Evolutionary conservation across 2,797 vertebrate genomes (phyloP), one percentile per base, ranked within the genome.

Genomic region (Notoglanidium macrostoma): DNA sequence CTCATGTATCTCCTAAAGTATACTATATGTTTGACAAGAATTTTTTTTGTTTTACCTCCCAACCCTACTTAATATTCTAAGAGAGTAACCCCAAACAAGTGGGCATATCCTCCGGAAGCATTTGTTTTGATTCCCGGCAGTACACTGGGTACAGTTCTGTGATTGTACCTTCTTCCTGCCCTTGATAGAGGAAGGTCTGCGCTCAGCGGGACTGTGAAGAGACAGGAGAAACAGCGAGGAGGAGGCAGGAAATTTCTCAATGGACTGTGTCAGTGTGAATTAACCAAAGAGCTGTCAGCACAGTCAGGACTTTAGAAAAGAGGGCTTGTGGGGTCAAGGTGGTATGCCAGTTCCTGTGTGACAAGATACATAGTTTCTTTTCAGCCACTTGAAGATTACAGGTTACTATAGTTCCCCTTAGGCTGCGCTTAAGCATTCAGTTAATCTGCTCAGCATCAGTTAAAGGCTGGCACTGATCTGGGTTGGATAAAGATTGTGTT

Each of bases 361-460:
- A 88, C 88, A 88, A 90, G 90, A 91, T 91, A 91, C 90, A 91
- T 88, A 90, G 89, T 84, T 88, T 90, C 89, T 88, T 89, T 91
- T 89, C 80, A 91, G 89, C 87, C 73, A 61, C 78, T 83, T 93
- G 94, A 95, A 97, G 97, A 96, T 97, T 97, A 97, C 93, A 90
- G 94, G 96, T 96, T 97, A 95, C 96, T 96, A 97, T 96, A 96
- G 96, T 97, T 96, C 96, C 96, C 93, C 95, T 96, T 96, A 96
- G 95, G 96, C 96, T 95, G 94, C 95, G 95, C 95, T 95, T 94
- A 94, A 96, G 94, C 95, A 94, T 92, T 91, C 94, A 93, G 92
- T 95, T 96, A 96, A 97, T 95, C 96, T 96, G 93, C 95, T 95
- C 95, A 96, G 95, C 96, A 96, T 96, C 96, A 95, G 95, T 96